Base-by-base conservation (phyloP, 2,888 invertebrate genomes). In the Mylabris sibirica region DNA sequence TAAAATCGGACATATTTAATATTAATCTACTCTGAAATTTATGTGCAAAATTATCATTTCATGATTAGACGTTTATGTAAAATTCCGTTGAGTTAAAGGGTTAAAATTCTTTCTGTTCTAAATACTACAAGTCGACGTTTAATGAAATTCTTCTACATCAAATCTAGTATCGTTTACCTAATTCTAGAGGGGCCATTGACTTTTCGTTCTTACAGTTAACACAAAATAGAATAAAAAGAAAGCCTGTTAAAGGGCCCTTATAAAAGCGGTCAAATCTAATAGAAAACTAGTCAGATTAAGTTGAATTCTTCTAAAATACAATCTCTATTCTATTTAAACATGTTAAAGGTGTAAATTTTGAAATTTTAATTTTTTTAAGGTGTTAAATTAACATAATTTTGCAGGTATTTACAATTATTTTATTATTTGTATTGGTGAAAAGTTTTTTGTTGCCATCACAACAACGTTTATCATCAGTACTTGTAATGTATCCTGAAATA, bases 141-240 rank as follows among this genome's bases (percentile, higher is more conserved):
- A 49, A 20, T 49, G 9, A 49, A 9, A 20, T n/a, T n/a, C 20
- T 49, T 49, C 49, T 20, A 20, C 1, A 3, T 9, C 6, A 6
- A 20, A 20, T 49, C 49, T 9, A 9, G 20, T 49, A 2, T 49
- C 1, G 20, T 17, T 9, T 20, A 49, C 20, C 49, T 49, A 49
- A 49, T 53, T 53, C 20, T 5, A 24, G 22, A 24, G 24, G 22
- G 53, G 53, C 53, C 53, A 53, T 24, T 53, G 53, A 53, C 53
- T 53, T 49, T 4, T 11, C 11, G 12, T 12, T 1, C 53, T 4
- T 53, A 20, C 22, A 22, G 11, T 12, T 0, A 5, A 53, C 5
- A 24, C 12, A 53, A 11, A 53, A 53, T 24, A 24, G 3, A 24
- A 22, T 12, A 22, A 24, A 22, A 53, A 53, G 0, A 53, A 53